phyloP scores from a whole-genome alignment of 2,888 invertebrate species.

The Diaphora mendica region DNA sequence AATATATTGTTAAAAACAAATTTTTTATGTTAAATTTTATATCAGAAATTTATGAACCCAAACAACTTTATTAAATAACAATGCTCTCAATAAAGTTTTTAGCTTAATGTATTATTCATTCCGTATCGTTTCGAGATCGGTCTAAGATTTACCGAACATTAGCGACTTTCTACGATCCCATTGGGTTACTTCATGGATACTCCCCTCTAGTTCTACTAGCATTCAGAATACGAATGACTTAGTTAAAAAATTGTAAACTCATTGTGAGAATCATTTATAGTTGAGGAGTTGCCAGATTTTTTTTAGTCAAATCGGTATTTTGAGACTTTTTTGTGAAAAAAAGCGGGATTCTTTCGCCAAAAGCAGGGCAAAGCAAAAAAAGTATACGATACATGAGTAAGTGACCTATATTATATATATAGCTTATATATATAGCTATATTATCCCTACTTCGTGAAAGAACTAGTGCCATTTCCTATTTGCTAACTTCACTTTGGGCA shows the following conservation, averaged over 20 bases:
- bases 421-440: too few relatives aligned
- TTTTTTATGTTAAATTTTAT: not conserved
- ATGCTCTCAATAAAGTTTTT: slow-evolving; percentile 31
- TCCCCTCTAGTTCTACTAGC: slow-evolving; percentile 54
- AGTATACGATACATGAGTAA: too few relatives aligned
- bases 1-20: too few relatives aligned
- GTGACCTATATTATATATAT: too few relatives aligned
- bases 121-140: slow-evolving; percentile 50
- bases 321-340: too few relatives aligned
- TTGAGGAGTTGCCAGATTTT: too few relatives aligned
- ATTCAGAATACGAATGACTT: slow-evolving; percentile 50
- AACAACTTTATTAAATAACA: slow-evolving; percentile 30
- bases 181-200: slow-evolving; percentile 58
- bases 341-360: too few relatives aligned
- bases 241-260: slow-evolving; percentile 36
- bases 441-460: too few relatives aligned
- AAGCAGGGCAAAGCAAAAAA: too few relatives aligned
- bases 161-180: slow-evolving; percentile 54
- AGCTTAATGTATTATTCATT: slow-evolving; percentile 56
- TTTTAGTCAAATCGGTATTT: too few relatives aligned
- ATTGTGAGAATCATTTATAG: slow-evolving; percentile 17
- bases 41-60: not conserved
- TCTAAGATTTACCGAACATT: slow-evolving; percentile 58
- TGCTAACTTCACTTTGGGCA: too few relatives aligned
- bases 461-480: too few relatives aligned